Percentiles rank a stretch among this genome's conserved stretches.
Evolutionary conservation across 1,140 invertebrate genomes (phyloP).

Genomic region (Drosophila subpulchrella): DNA sequence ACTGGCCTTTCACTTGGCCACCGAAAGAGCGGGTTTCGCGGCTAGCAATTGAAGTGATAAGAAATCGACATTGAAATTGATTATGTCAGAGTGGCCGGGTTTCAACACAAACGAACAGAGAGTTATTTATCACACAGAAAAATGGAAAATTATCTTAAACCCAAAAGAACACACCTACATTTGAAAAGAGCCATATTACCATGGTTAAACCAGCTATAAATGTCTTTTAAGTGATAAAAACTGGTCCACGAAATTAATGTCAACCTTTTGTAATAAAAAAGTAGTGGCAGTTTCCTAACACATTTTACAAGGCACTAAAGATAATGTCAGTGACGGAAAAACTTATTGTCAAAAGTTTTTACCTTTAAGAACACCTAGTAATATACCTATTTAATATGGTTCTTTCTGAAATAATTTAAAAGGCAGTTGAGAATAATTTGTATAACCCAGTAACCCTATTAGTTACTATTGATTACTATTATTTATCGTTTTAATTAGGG

Average conservation of each 20-base stretch:
- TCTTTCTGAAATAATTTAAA: background rate
- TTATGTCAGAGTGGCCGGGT: conserved; percentile 32
- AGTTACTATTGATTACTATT: background rate
- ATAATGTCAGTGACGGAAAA: background rate
- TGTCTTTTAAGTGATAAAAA: background rate
- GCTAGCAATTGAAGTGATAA: conserved; percentile 31
- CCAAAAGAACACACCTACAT: background rate
- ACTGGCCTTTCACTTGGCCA: conserved; percentile 67
- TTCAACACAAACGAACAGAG: background rate
- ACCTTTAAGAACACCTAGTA: no score
- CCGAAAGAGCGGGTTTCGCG: conserved; percentile 28
- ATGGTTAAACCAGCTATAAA: no score
- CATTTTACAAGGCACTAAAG: background rate
- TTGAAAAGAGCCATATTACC: no score
- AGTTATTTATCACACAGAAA: background rate
- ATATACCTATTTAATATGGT: no score
- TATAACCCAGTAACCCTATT: background rate
- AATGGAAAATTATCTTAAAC: no score
- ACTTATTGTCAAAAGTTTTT: no score
- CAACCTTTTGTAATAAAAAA: background rate
- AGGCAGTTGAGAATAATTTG: background rate
- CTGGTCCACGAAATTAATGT: background rate
- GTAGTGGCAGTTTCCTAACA: background rate
- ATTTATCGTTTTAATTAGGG: background rate
- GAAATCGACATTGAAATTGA: conserved; percentile 47